Conservation (phyloP, 1,140 invertebrate species). For the Bacillus rossius region DNA sequence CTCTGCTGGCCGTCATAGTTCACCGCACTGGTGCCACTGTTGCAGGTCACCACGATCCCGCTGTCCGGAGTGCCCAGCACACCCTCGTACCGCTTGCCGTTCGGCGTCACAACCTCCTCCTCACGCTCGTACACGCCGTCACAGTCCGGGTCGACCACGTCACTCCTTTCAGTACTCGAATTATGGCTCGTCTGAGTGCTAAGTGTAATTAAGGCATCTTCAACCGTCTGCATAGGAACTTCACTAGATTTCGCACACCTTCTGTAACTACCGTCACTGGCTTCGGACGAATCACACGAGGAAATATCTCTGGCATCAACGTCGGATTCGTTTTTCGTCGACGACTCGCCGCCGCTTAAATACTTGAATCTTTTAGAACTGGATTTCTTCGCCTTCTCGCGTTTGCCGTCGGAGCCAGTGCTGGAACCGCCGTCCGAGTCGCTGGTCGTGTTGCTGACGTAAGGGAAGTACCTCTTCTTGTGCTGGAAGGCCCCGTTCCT, state of each 20-base stretch:
- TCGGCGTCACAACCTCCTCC: neutral
- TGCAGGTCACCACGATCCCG: slow-evolving; percentile 5
- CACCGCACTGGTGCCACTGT: neutral
- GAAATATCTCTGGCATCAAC: neutral
- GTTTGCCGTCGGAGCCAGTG: neutral
- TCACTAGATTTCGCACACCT: neutral
- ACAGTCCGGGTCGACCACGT: neutral
- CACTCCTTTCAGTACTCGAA: neutral
- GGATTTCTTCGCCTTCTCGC: neutral
- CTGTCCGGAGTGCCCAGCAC: slow-evolving; percentile 11
- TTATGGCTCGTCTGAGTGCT: neutral
- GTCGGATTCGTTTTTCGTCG: neutral
- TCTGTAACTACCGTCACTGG: neutral
- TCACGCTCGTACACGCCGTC: neutral
- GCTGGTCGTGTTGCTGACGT: neutral
- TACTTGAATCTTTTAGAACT: neutral
- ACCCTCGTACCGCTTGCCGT: neutral
- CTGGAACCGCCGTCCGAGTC: neutral
- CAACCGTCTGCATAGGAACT: neutral
- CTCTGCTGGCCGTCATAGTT: neutral
- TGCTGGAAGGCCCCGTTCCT: neutral
- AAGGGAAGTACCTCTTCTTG: neutral
- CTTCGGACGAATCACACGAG: slow-evolving; percentile 2
- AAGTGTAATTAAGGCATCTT: slow-evolving; percentile 5
- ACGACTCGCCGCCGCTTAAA: neutral